These are phyloP conservation scores for Molossus molossus DNA, from an alignment of 2,797 vertebrate species.

Conservation along the genomic window DNA sequence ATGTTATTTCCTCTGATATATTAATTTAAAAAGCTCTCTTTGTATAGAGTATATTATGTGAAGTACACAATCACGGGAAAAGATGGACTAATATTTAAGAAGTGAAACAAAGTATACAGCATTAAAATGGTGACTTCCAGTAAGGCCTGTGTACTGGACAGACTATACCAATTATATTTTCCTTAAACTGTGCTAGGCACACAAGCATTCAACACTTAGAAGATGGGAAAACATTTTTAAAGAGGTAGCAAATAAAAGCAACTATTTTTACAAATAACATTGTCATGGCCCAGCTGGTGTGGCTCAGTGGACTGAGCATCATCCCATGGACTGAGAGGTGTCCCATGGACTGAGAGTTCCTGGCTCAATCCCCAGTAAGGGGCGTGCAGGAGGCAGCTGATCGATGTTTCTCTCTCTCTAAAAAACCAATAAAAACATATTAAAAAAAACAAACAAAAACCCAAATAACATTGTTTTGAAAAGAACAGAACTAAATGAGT, in stretches of 20 bases:
- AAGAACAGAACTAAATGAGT: background rate
- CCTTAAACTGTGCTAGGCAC: background rate
- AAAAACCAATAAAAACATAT: too few species aligned
- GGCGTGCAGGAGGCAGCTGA: too few species aligned
- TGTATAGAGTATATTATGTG: background rate
- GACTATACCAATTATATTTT: background rate
- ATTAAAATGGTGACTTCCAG: background rate
- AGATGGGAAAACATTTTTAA: background rate
- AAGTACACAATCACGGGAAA: background rate
- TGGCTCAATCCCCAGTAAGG: too few species aligned
- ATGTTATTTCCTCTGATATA: constrained; percentile 8
- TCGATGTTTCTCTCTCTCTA: too few species aligned
- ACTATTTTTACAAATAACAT: constrained; percentile 33
- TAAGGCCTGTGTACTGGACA: background rate
- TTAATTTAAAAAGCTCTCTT: background rate
- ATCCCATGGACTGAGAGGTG: too few species aligned
- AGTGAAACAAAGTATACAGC: background rate
- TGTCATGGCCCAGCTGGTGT: background rate
- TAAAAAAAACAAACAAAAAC: too few species aligned
- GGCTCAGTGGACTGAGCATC: too few species aligned
- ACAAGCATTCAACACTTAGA: background rate
- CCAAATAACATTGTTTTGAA: background rate
- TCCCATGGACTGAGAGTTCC: too few species aligned
- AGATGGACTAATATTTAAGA: background rate
- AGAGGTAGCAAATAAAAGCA: background rate